Conservation (phyloP, 2,113 vertebrate genomes). For the Penelope pileata region DNA sequence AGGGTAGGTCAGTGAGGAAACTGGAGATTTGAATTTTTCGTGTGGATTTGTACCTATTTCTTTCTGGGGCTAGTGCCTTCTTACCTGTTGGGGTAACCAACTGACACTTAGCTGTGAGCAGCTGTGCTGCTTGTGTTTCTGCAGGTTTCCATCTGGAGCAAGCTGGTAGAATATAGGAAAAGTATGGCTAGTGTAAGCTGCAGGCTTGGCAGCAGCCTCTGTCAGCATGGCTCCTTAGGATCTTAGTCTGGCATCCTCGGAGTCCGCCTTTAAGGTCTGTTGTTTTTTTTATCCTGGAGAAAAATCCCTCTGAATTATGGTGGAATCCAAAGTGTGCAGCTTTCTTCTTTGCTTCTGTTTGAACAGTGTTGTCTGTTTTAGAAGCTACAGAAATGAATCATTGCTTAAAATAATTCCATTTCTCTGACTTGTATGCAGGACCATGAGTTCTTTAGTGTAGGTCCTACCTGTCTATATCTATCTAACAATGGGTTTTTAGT, state of each 20-base stretch:
- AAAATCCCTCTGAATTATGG: neutral
- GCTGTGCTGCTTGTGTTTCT: neutral
- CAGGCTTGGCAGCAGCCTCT: neutral
- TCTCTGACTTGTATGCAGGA: neutral
- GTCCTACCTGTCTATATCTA: neutral
- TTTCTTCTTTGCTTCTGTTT: neutral
- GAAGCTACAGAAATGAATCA: neutral
- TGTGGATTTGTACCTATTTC: neutral
- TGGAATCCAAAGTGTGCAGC: neutral
- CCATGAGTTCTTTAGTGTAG: neutral
- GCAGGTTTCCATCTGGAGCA: neutral
- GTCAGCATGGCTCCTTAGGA: neutral
- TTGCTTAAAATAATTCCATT: neutral
- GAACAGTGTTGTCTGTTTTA: neutral
- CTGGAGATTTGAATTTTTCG: neutral
- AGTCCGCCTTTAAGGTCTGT: neutral
- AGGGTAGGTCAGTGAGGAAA: neutral
- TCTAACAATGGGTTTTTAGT: neutral
- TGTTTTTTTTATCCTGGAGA: neutral
- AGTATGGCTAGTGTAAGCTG: neutral
- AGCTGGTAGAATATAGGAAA: neutral
- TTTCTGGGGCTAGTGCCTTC: neutral
- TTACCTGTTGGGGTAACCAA: neutral
- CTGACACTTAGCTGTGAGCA: neutral
- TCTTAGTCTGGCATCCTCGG: neutral